Evolutionary conservation across 37 sponge, comb jelly and placozoan species (phyloP).

Genomic region (Trichoplax adhaerens): DNA sequence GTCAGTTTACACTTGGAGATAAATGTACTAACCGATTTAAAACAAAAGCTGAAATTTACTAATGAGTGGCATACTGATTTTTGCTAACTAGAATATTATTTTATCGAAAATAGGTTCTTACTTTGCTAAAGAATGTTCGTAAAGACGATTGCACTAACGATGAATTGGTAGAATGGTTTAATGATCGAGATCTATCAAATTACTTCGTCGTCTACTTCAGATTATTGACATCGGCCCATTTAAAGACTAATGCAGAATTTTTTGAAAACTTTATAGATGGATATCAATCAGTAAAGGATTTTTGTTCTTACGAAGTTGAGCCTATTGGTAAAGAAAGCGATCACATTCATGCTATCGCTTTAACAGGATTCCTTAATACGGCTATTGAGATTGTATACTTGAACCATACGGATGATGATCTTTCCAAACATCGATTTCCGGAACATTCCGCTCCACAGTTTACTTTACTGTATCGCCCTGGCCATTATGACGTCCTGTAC

Average conservation of each 20-base stretch:
- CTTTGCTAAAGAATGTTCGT: too few relatives aligned
- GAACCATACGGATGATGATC: slow-evolving; percentile 82
- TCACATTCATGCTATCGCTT: slow-evolving; percentile 85
- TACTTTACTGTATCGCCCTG: slow-evolving; percentile 86
- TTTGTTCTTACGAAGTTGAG: slow-evolving; percentile 89
- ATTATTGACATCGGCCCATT: slow-evolving; percentile 63
- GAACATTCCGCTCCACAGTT: slow-evolving; percentile 41
- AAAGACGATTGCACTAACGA: too few relatives aligned
- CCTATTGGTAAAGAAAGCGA: slow-evolving; percentile 90
- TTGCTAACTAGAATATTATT: too few relatives aligned
- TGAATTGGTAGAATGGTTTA: slow-evolving; percentile 9
- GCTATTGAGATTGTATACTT: slow-evolving; percentile 76
- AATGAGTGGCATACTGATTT: too few relatives aligned
- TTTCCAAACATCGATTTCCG: slow-evolving; percentile 74
- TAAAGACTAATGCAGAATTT: slow-evolving; percentile 67
- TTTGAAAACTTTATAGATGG: slow-evolving; percentile 77
- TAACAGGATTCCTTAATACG: slow-evolving; percentile 62
- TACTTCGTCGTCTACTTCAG: slow-evolving; percentile 87
- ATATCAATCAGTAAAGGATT: slow-evolving; percentile 52
- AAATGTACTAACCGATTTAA: too few relatives aligned
- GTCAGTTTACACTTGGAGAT: too few relatives aligned
- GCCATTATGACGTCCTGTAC: slow-evolving; percentile 92
- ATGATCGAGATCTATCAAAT: slow-evolving; percentile 56
- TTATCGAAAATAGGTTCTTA: too few relatives aligned
- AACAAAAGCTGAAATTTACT: too few relatives aligned